phyloP scores from a whole-genome alignment of 2,797 vertebrate genomes.

The Onychomys arenicola region DNA sequence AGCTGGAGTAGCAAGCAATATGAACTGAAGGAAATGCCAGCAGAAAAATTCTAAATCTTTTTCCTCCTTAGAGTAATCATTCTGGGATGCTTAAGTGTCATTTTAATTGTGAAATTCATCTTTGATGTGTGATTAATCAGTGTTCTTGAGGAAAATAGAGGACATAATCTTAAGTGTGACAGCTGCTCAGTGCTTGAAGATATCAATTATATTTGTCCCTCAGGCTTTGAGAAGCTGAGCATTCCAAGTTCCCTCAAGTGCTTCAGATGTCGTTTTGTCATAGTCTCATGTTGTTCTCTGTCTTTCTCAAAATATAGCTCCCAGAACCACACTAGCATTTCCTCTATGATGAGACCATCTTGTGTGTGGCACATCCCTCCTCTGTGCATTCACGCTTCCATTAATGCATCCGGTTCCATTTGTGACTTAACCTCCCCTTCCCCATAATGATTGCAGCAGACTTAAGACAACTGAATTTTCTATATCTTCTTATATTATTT shows the following conservation, averaged over 20 bases:
- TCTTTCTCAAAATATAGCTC: not conserved
- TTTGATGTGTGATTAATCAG: slow-evolving; percentile 57
- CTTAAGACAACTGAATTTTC: not conserved
- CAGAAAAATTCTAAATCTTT: not conserved
- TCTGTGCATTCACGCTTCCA: not conserved
- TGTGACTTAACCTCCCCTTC: not conserved
- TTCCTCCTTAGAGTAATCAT: not conserved
- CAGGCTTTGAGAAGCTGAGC: slow-evolving; percentile 46
- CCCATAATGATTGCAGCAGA: not conserved
- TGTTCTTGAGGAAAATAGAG: slow-evolving; percentile 59
- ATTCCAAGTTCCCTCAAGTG: slow-evolving; percentile 1
- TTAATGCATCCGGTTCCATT: not conserved
- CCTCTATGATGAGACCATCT: not conserved
- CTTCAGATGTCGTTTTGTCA: slow-evolving; percentile 1
- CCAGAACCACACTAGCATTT: not conserved
- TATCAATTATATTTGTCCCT: slow-evolving; percentile 59
- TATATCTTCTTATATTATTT: not conserved
- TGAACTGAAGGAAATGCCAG: not conserved
- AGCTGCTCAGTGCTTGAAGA: slow-evolving; percentile 25
- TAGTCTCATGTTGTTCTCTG: not conserved
- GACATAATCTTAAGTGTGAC: not conserved
- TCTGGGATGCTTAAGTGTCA: not conserved
- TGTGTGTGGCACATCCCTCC: not conserved
- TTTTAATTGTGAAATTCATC: slow-evolving; percentile 56
- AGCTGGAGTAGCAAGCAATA: not conserved